phyloP scores from a whole-genome alignment of 2,113 vertebrate species.

The Pseudonaja textilis region DNA sequence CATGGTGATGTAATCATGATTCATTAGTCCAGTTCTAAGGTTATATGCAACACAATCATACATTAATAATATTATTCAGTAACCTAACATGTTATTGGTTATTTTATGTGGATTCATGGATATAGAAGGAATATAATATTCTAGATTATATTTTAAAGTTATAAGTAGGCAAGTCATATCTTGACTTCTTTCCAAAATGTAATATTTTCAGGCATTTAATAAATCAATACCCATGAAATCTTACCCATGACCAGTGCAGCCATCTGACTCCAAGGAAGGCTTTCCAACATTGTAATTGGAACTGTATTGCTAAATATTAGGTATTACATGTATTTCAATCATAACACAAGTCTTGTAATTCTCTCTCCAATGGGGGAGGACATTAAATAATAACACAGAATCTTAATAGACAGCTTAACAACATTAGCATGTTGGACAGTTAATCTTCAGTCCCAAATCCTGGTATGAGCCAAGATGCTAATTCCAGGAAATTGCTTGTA shows the following conservation, averaged over 20 bases:
- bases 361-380: background rate
- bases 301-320: conserved; percentile 5
- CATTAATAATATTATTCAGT: background rate
- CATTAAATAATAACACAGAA: conserved; percentile 6
- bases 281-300: background rate
- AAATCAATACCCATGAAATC: background rate
- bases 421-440: conserved; percentile 17
- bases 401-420: background rate
- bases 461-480: background rate
- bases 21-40: background rate
- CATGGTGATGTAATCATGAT: background rate
- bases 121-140: background rate
- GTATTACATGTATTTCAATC: background rate
- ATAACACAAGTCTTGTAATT: background rate
- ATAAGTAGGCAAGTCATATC: background rate
- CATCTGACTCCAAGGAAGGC: background rate
- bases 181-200: background rate
- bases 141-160: background rate
- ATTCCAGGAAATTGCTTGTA: conserved; percentile 24
- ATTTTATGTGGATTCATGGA: background rate
- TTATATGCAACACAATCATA: background rate
- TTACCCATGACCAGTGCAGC: background rate
- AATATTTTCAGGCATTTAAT: background rate
- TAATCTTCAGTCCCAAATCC: conserved; percentile 27
- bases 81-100: background rate